Evolutionary conservation across 2,888 invertebrate species (phyloP).

Genomic region (Homarus gammarus): DNA sequence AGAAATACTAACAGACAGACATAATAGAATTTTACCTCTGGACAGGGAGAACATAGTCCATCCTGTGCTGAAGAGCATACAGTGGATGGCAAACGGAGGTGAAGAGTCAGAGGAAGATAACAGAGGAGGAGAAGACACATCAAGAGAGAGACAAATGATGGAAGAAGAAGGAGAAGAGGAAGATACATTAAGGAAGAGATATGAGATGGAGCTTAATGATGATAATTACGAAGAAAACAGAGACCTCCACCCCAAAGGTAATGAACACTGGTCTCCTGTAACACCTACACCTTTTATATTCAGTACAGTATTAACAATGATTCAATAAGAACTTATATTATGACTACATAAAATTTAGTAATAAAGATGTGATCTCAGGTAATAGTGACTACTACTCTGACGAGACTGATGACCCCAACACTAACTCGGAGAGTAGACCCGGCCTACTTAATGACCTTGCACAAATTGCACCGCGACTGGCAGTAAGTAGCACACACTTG

Average conservation of each 20-base stretch:
- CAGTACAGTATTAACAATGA: too few relatives aligned
- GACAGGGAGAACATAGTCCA: not conserved
- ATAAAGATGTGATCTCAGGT: not conserved
- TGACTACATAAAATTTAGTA: too few relatives aligned
- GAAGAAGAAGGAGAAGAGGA: slow-evolving; percentile 4
- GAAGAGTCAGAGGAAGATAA: not conserved
- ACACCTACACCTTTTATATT: too few relatives aligned
- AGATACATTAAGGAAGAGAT: too few relatives aligned
- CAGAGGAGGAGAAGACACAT: not conserved
- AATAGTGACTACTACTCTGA: not conserved
- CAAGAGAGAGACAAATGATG: not conserved
- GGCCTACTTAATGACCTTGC: slow-evolving; percentile 5
- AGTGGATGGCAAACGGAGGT: not conserved
- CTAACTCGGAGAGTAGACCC: not conserved
- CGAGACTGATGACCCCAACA: not conserved
- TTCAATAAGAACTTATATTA: too few relatives aligned
- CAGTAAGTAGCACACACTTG: slow-evolving; percentile 1
- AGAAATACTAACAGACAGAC: too few relatives aligned
- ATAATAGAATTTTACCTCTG: not conserved
- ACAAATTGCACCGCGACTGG: not conserved
- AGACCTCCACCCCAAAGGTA: too few relatives aligned
- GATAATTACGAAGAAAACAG: too few relatives aligned
- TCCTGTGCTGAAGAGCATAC: not conserved
- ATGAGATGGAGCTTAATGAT: not conserved
- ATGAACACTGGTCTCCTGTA: too few relatives aligned